Evolutionary conservation across 1,140 invertebrate species (phyloP), one percentile per base, ranked within the genome.

Genomic region (Bombus fervidus): DNA sequence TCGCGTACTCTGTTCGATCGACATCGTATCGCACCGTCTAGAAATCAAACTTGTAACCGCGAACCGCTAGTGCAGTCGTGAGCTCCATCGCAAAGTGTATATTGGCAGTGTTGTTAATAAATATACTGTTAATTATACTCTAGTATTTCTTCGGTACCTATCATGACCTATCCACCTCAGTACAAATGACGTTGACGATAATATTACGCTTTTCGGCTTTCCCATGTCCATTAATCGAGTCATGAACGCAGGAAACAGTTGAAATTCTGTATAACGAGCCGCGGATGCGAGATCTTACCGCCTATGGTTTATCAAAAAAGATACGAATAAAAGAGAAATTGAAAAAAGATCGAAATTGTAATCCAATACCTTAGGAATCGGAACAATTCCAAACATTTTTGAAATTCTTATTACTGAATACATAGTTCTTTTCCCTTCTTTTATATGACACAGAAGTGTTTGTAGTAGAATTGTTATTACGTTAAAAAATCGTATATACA

Each of bases 181-280:
- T 57, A 31, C 34, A 47, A 71, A 68, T 15, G 47, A 53, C 62
- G 31, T 5, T 13, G n/a, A 25, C 79, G 18, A 41, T 59, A n/a
- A 10, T 72, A 68, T 81, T 72, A 72, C 79, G 47, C 47, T 37
- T 72, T 25, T 31, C 47, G 34, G 31, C 47, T 81, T 72, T 41
- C 43, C 28, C 31, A 6, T 34, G 64, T 68, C 18, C 31, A 81
- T 81, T 72, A 72, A 72, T 72, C 79, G 22, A 41, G 41, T 25
- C 28, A 47, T 41, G 37, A 81, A 81, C 47, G 18, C 79, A 68
- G n/a, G 43, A 72, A 47, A 81, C 47, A 37, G 31, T 72, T 22
- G 25, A n/a, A 57, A 57, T 41, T 31, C 68, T 72, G 34, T 37
- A 59, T 59, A 81, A 81, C 68, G 18, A 72, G 37, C 28, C 18